Conservation (phyloP, 2,797 vertebrate species). For the Lateolabrax maculatus region DNA sequence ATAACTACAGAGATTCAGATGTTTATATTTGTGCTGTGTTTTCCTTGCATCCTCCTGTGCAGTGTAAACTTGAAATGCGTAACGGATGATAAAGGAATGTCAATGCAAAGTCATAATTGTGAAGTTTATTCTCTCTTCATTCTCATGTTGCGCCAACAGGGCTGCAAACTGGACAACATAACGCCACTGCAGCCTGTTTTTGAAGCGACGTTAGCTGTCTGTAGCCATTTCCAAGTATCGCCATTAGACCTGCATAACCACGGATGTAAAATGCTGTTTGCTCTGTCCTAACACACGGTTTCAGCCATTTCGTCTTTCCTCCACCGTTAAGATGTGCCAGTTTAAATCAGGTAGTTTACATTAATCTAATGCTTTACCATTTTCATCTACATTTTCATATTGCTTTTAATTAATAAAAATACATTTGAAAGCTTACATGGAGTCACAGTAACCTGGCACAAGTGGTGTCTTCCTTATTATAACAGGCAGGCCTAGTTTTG, state of each 20-base stretch:
- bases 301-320: conserved; percentile 9
- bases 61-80: conserved; percentile 38
- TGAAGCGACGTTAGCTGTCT: background rate
- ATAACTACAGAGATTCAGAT: conserved; percentile 18
- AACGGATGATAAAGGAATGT: conserved; percentile 36
- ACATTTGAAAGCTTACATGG: conserved; percentile 7
- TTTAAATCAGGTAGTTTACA: background rate
- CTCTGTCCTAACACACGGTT: background rate
- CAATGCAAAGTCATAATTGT: conserved; percentile 22
- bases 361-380: background rate
- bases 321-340: background rate
- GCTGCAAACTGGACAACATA: background rate
- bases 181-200: background rate
- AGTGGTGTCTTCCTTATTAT: background rate
- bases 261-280: background rate
- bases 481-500: conserved; percentile 6
- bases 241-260: background rate
- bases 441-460: background rate
- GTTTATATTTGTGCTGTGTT: conserved; percentile 35
- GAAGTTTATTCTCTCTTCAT: conserved; percentile 22
- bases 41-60: conserved; percentile 35
- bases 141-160: background rate
- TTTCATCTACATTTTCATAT: conserved; percentile 12
- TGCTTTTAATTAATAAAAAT: conserved; percentile 14
- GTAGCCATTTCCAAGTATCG: conserved; percentile 12